Conservation (phyloP, 1,140 invertebrate species). For the Drosophila pallidifrons region DNA sequence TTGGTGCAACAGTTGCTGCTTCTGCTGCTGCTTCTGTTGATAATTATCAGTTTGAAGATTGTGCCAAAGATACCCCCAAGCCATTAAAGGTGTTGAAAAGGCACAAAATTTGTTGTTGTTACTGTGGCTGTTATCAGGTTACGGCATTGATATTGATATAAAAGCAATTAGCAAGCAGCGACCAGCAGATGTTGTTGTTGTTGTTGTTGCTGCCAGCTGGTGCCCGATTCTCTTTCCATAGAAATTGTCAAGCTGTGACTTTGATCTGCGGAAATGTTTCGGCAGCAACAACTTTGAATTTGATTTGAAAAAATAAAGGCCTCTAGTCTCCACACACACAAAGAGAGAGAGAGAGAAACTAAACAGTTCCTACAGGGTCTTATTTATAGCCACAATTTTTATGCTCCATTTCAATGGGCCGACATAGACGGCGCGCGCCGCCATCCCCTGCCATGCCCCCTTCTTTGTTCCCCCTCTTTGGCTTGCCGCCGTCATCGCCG, state of each 20-base stretch:
- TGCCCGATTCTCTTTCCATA: constrained; percentile 56
- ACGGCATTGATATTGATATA: constrained; percentile 64
- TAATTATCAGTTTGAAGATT: constrained; percentile 57
- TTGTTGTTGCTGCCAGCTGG: constrained; percentile 40
- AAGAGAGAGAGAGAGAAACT: constrained; percentile 14
- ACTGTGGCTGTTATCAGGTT: constrained; percentile 62
- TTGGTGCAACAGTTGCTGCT: constrained; percentile 39
- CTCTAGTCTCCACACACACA: constrained; percentile 3
- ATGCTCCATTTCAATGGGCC: constrained; percentile 81
- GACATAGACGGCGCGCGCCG: constrained; percentile 49
- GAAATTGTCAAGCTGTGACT: constrained; percentile 83
- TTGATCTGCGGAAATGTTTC: constrained; percentile 82
- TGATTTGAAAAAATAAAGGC: constrained; percentile 61
- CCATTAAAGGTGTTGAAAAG: constrained; percentile 71
- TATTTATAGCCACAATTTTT: constrained; percentile 83
- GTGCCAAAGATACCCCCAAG: constrained; percentile 45
- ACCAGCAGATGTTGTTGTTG: constrained; percentile 39
- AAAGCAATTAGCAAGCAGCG: constrained; percentile 77
- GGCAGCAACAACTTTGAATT: constrained; percentile 78
- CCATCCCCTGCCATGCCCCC: constrained; percentile 37
- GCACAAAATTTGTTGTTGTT: constrained; percentile 39
- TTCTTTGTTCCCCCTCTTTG: constrained; percentile 6
- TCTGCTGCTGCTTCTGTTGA: constrained; percentile 44
- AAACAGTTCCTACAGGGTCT: constrained; percentile 66
- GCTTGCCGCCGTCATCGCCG: constrained; percentile 42